A percentile compares a stretch with the other conserved stretches of the same genome.
These are phyloP conservation scores for Capitulum mitella DNA, from an alignment of 2,888 invertebrate species.

Conservation along the genomic window DNA sequence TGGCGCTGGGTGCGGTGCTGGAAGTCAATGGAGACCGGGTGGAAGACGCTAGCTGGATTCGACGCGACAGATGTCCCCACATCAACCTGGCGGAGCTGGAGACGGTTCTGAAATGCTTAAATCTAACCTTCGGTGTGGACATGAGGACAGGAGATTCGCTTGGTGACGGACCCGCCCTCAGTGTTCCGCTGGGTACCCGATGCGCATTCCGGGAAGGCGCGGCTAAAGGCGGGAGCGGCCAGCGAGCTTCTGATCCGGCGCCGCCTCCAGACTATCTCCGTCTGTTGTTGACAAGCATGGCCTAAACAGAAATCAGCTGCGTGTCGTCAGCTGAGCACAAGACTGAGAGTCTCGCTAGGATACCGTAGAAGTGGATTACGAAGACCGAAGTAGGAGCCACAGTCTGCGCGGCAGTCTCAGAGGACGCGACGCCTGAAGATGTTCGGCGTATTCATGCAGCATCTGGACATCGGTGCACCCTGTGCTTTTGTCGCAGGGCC, in stretches of 20 bases:
- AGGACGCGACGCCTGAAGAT: not conserved
- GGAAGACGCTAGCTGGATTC: constrained; percentile 24
- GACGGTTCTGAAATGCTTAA: not conserved
- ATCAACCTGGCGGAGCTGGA: not conserved
- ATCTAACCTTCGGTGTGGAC: not conserved
- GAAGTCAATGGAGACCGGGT: constrained; percentile 25
- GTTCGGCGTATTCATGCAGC: too few species aligned
- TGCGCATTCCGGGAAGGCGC: not conserved
- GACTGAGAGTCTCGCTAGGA: not conserved
- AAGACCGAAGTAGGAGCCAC: not conserved
- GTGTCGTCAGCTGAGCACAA: not conserved
- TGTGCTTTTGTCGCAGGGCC: too few species aligned
- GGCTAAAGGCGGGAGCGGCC: not conserved
- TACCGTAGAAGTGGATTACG: not conserved
- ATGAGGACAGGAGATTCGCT: not conserved
- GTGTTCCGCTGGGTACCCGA: not conserved
- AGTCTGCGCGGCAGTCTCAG: not conserved
- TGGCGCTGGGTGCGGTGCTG: constrained; percentile 7
- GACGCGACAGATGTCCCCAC: constrained; percentile 20
- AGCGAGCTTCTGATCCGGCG: constrained; percentile 4
- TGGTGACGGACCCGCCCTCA: not conserved
- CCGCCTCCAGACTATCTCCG: not conserved
- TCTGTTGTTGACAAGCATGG: not conserved
- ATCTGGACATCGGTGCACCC: not conserved
- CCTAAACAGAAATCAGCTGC: not conserved